Evolutionary conservation across 2,113 vertebrate species (phyloP).

Genomic region (Struthio camelus): DNA sequence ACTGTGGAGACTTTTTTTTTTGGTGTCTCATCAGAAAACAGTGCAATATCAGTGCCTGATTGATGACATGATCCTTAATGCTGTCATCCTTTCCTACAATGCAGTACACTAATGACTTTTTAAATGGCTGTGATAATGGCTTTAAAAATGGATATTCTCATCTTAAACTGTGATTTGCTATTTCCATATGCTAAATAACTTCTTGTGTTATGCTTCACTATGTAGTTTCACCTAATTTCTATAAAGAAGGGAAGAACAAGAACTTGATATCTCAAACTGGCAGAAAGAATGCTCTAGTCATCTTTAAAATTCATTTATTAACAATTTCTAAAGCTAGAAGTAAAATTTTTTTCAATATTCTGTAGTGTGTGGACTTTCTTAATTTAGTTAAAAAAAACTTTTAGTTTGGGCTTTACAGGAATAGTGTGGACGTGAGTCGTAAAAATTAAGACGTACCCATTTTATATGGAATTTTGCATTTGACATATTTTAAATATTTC

Average conservation of each 20-base stretch:
- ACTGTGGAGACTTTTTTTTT: not conserved
- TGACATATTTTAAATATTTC: not conserved
- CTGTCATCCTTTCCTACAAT: not conserved
- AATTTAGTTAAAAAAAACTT: not conserved
- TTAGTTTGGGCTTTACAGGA: not conserved
- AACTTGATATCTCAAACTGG: not conserved
- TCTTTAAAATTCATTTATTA: not conserved
- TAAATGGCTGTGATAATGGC: not conserved
- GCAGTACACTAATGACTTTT: not conserved
- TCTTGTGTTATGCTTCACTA: not conserved
- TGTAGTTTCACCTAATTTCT: not conserved
- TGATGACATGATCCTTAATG: not conserved
- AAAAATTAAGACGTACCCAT: not conserved
- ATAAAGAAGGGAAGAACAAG: not conserved
- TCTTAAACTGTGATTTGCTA: not conserved
- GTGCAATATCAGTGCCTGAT: rapidly evolving
- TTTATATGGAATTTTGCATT: not conserved
- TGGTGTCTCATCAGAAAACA: not conserved
- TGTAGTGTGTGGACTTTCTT: not conserved
- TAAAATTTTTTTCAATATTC: not conserved
- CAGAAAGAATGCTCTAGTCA: not conserved
- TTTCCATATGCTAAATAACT: not conserved
- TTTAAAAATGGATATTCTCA: not conserved
- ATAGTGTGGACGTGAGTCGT: not conserved
- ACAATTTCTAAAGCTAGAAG: not conserved